Evolutionary conservation across 2,797 vertebrate species (phyloP).

Genomic region (Parotocinclus haroldoi): DNA sequence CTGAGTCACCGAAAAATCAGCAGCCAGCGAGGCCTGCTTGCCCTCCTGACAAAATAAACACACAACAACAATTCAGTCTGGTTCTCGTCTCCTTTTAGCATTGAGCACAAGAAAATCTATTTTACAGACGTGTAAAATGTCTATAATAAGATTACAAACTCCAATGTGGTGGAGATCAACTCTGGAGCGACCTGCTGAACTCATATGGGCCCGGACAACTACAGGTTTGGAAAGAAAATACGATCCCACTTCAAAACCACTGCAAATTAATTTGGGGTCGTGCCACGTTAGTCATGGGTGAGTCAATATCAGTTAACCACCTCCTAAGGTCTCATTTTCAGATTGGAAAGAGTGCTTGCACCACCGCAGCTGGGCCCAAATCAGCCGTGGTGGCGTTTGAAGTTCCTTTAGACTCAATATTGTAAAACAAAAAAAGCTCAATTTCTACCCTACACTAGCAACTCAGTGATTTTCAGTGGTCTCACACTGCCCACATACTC

Average conservation of each 20-base stretch:
- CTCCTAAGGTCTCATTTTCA: constrained; percentile 41
- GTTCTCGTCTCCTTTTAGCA: neutral
- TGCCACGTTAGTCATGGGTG: constrained; percentile 38
- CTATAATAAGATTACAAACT: constrained; percentile 21
- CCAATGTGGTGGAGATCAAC: neutral
- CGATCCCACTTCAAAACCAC: constrained; percentile 29
- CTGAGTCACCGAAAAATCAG: constrained; percentile 96
- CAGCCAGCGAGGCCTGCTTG: constrained; percentile 92
- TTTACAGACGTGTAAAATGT: neutral
- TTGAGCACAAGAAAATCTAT: constrained; percentile 5
- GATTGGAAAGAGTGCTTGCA: constrained; percentile 29
- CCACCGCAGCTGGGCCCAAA: constrained; percentile 31
- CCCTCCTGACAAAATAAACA: constrained; percentile 80
- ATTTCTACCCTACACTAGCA: constrained; percentile 4
- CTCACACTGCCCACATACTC: constrained; percentile 7
- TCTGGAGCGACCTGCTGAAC: constrained; percentile 11
- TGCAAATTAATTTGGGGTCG: constrained; percentile 27
- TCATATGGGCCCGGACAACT: constrained; percentile 1
- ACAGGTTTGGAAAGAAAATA: constrained; percentile 23
- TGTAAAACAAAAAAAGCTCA: constrained; percentile 28
- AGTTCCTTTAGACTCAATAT: constrained; percentile 31
- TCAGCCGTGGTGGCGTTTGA: constrained; percentile 20
- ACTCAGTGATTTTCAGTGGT: constrained; percentile 17
- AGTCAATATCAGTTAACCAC: constrained; percentile 40
- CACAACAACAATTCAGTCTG: constrained; percentile 15